Base-by-base conservation (phyloP, 2,888 invertebrate species). In the Helicoverpa assulta region DNA sequence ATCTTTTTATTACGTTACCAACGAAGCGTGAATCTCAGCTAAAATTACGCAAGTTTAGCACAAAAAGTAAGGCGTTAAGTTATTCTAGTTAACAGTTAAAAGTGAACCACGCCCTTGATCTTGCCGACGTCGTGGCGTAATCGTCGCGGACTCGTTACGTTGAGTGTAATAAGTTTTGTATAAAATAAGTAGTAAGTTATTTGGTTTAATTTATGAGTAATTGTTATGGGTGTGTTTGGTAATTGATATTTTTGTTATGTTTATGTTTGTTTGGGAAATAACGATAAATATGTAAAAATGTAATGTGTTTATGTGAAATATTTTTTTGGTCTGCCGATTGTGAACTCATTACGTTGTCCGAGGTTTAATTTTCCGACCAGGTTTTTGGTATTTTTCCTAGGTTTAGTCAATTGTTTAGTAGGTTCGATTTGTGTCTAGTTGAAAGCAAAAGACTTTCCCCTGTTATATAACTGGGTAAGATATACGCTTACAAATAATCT, bases 21-120 rank as follows among this genome's bases (percentile, higher is more conserved):
- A 61, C 78, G 64, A 43, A 69, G 66, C 79, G 70, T 74, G 50
- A 73, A 76, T 70, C 59, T 71, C 18, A 59, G 40, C 73, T 72
- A 54, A 58, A 52, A 40, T 83, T 71, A 70, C 73, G 43, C 69
- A 81, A 79, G 16, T 14, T 33, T 37, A 40, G 2, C 40, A 66
- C 60, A 68, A 62, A 70, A 58, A 80, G 62, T 8, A 40, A 29
- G 55, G 62, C 65, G 57, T 65, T 29, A 75, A 76, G 65, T 57
- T 80, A 80, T 68, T 76, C 57, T 51, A 16, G 52, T 58, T 50
- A 64, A 26, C 59, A 77, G 63, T 54, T 65, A 82, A 77, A 84
- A 85, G 74, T 79, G 79, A 67, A 67, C 54, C 78, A 76, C 64
- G 86, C 59, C 91, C 91, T 90, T 91, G 91, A 91, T 88, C 91